Evolutionary conservation across 2,888 invertebrate genomes (phyloP).

Genomic region (Himalopsyche tibetana): DNA sequence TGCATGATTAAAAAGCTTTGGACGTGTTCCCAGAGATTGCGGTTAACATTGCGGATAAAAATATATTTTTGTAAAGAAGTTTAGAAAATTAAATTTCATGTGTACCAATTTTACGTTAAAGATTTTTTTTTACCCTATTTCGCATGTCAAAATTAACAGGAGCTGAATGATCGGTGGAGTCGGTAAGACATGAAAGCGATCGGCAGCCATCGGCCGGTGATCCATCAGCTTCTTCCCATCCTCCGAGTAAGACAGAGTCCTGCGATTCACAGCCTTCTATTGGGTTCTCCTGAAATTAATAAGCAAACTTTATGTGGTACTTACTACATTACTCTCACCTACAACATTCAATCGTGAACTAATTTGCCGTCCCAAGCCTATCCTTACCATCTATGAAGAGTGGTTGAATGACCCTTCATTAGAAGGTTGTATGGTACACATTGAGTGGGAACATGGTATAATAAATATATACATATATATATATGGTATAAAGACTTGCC

Average conservation of each 20-base stretch:
- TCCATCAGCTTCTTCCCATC: slow-evolving; percentile 67
- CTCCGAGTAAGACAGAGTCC: slow-evolving; percentile 63
- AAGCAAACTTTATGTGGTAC: not conserved
- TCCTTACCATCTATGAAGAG: not conserved
- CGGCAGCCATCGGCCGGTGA: slow-evolving; percentile 85
- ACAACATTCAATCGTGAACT: no score
- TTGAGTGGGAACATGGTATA: not conserved
- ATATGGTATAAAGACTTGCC: not conserved
- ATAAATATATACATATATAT: not conserved
- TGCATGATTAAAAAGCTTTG: no score
- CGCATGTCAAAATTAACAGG: slow-evolving; percentile 95
- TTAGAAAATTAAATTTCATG: no score
- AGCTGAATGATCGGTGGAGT: slow-evolving; percentile 93
- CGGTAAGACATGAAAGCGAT: slow-evolving; percentile 89
- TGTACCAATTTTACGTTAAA: no score
- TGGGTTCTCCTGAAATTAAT: slow-evolving; percentile 33
- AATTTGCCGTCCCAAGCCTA: no score
- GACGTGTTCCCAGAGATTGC: no score
- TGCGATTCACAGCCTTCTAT: slow-evolving; percentile 58
- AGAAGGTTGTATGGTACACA: not conserved
- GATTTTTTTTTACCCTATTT: slow-evolving; percentile 82
- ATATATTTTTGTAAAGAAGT: no score
- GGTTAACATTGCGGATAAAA: no score
- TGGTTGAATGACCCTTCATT: not conserved
- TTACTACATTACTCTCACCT: no score